These are phyloP conservation scores for Macaca fascicularis DNA, from an alignment of 2,113 vertebrate genomes.

Conservation along the genomic window DNA sequence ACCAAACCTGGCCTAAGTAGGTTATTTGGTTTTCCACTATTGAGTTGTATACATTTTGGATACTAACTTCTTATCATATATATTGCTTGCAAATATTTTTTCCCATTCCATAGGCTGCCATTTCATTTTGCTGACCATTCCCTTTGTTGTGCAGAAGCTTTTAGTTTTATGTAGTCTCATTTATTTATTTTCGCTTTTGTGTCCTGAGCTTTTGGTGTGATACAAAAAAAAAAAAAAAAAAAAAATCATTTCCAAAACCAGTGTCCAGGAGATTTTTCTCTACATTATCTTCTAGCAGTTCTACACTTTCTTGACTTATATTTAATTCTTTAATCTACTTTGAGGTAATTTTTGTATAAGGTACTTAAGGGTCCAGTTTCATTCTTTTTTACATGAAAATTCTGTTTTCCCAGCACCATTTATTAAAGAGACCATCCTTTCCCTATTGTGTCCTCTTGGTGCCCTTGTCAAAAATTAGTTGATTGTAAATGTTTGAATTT, in stretches of 20 bases:
- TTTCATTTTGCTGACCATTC: background rate
- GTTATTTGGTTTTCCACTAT: background rate
- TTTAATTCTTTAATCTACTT: background rate
- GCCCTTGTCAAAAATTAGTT: background rate
- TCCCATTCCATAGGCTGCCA: background rate
- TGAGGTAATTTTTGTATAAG: background rate
- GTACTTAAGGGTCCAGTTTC: background rate
- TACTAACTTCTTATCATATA: background rate
- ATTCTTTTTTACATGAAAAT: background rate
- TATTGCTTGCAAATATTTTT: background rate
- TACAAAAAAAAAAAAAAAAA: background rate
- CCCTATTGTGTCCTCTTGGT: background rate
- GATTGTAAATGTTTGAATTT: background rate
- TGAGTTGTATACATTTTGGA: background rate
- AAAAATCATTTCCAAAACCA: background rate
- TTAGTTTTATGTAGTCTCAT: background rate
- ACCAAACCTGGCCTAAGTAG: background rate
- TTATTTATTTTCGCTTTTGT: background rate
- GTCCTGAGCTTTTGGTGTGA: background rate
- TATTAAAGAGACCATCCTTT: background rate
- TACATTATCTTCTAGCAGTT: background rate
- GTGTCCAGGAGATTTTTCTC: background rate
- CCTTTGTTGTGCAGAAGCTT: background rate
- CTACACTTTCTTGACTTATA: background rate
- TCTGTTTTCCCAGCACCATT: background rate